phyloP scores from a whole-genome alignment of 37 sponge, comb jelly and placozoan genomes.

The Bolinopsis microptera region DNA sequence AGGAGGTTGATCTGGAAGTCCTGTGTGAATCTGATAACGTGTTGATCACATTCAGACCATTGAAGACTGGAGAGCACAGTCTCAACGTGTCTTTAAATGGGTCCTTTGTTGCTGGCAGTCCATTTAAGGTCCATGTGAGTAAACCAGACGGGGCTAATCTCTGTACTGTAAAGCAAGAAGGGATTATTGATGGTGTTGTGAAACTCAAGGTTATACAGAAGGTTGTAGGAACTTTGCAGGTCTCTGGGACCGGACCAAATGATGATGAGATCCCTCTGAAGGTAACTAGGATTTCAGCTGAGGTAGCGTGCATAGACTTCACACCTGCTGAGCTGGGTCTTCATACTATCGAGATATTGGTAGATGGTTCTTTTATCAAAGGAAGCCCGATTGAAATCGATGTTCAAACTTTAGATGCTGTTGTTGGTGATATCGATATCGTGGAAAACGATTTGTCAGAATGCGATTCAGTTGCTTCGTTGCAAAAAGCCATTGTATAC shows the following conservation, averaged over 20 bases:
- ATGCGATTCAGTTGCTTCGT: neutral
- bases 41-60: neutral
- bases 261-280: neutral
- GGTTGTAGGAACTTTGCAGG: neutral
- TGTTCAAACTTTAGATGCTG: neutral
- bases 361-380: neutral
- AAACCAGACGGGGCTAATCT: slow-evolving; percentile 2
- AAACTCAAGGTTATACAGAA: slow-evolving; percentile 9
- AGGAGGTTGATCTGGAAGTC: slow-evolving; percentile 23
- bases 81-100: neutral
- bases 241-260: slow-evolving; percentile 5
- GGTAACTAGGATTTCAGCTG: neutral
- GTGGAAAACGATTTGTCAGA: neutral
- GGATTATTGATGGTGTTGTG: neutral
- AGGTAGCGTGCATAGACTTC: neutral
- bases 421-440: neutral
- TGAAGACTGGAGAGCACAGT: neutral
- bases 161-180: slow-evolving; percentile 7
- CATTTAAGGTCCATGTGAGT: neutral
- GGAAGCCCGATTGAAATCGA: slow-evolving; percentile 19
- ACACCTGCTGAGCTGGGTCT: neutral
- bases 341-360: slow-evolving; percentile 9
- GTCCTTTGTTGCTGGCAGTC: slow-evolving; percentile 7
- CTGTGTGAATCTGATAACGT: neutral
- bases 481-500: slow-evolving; percentile 20